Base-by-base conservation (phyloP, 2,113 vertebrate genomes). In the Oreamnos americanus region DNA sequence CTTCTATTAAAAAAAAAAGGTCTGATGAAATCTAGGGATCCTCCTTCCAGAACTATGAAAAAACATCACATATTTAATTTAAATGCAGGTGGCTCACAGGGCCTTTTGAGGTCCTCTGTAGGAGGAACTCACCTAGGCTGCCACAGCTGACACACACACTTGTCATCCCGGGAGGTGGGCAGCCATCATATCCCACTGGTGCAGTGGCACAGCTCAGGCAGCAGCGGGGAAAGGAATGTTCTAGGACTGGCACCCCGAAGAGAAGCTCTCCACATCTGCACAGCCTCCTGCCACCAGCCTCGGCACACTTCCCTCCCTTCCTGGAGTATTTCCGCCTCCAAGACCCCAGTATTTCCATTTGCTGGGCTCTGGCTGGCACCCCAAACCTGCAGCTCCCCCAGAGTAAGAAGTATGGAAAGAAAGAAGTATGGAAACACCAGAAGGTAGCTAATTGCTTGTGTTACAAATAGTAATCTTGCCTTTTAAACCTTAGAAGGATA, bases 371-470 rank as follows among this genome's bases (percentile, higher is more conserved):
- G 33, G n/a, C 62, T 13, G 13, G 23, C 26, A 60, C 15, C 9
- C 23, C 30, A 26, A 12, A 36, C 76, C 26, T 53, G 67, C 14
- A 28, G 71, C 2, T 7, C 3, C 14, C 25, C 53, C 45, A 67
- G 17, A 12, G 88, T 43, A 58, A 58, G 57, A 58, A 58, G 57
- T 12, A 58, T 26, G 19, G 49, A 36, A 95, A 82, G 36, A 57
- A 3, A 9, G 71, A 76, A 87, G 62, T 36, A 28, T 62, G 53
- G 74, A 71, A 95, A 74, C 87, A 58, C 64, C 93, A 94, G 96
- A 97, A 96, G 86, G 93, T 79, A 93, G 96, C 74, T 88, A 93
- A 98, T 51, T 92, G 64, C 76, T 95, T 90, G 79, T 45, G 91
- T 93, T 91, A 87, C 33, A 97, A 97, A 91, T 14, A 97, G 91